These are phyloP conservation scores for Hydrocynus forskahlii DNA, from an alignment of 2,797 vertebrate species.

Conservation along the genomic window DNA sequence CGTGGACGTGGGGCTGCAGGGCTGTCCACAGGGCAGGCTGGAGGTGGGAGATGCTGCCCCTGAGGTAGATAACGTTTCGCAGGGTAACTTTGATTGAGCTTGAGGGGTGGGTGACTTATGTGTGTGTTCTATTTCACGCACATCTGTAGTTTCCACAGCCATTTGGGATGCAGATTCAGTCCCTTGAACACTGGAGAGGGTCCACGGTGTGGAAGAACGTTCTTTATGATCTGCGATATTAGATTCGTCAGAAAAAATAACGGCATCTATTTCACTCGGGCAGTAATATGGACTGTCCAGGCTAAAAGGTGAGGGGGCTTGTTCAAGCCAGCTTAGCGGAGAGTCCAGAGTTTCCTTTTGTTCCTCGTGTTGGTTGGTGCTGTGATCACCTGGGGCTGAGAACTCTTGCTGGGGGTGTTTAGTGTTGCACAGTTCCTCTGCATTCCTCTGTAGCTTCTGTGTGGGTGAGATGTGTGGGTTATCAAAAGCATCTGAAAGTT, in stretches of 20 bases:
- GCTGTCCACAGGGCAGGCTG: constrained; percentile 9
- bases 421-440: constrained; percentile 38
- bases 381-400: neutral
- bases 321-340: constrained; percentile 24
- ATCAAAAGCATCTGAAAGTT: neutral
- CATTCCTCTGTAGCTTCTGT: constrained; percentile 8
- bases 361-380: constrained; percentile 9
- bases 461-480: neutral
- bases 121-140: neutral
- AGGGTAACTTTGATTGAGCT: neutral
- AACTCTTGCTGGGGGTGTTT: constrained; percentile 3
- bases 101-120: neutral
- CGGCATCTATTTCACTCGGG: constrained; percentile 46
- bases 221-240: constrained; percentile 1
- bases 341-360: constrained; percentile 14
- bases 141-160: neutral
- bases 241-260: constrained; percentile 46
- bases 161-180: neutral
- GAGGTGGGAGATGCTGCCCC: neutral
- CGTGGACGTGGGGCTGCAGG: constrained; percentile 50
- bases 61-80: constrained; percentile 11
- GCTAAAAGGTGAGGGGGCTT: constrained; percentile 23
- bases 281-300: constrained; percentile 51
- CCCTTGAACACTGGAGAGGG: neutral
- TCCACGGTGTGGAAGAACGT: neutral